A percentile compares a stretch with the other conserved stretches of the same genome.
Conservation (phyloP, 1,140 invertebrate genomes). For the Copidosoma floridanum region DNA sequence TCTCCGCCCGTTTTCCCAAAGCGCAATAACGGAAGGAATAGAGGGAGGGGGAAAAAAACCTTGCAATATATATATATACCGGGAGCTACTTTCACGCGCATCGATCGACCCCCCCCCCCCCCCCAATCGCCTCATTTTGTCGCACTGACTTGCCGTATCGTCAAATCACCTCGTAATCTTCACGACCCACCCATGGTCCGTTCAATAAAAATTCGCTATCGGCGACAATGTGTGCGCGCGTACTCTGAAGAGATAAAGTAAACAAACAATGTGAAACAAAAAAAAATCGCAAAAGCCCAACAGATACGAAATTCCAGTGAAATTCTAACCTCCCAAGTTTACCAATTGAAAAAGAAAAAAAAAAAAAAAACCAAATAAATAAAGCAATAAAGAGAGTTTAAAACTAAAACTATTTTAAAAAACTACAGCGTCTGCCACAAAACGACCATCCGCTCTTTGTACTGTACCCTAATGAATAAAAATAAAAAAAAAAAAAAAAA, state of each 20-base stretch:
- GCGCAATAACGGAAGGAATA: neutral
- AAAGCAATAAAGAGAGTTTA: too few relatives aligned
- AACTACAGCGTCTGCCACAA: neutral
- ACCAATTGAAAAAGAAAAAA: too few relatives aligned
- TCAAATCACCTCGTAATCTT: too few relatives aligned
- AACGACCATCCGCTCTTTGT: too few relatives aligned
- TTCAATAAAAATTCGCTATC: neutral
- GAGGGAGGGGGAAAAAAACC: neutral
- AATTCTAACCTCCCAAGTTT: neutral
- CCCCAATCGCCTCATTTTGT: too few relatives aligned
- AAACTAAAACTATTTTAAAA: neutral
- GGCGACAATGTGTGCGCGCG: neutral
- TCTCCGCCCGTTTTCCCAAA: too few relatives aligned
- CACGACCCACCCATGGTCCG: too few relatives aligned
- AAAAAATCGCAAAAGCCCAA: neutral
- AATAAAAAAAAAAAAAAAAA: conserved; percentile 6
- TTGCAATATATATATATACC: too few relatives aligned
- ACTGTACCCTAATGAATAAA: neutral
- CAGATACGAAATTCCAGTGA: neutral
- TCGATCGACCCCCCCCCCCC: conserved; percentile 1
- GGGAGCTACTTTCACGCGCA: conserved; percentile 9
- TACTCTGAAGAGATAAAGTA: neutral
- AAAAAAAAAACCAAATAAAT: too few relatives aligned
- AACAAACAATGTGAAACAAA: neutral
- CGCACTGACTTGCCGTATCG: too few relatives aligned